Evolutionary conservation across 2,113 vertebrate species (phyloP), one percentile per base, ranked within the genome.

Genomic region (Helogale parvula): DNA sequence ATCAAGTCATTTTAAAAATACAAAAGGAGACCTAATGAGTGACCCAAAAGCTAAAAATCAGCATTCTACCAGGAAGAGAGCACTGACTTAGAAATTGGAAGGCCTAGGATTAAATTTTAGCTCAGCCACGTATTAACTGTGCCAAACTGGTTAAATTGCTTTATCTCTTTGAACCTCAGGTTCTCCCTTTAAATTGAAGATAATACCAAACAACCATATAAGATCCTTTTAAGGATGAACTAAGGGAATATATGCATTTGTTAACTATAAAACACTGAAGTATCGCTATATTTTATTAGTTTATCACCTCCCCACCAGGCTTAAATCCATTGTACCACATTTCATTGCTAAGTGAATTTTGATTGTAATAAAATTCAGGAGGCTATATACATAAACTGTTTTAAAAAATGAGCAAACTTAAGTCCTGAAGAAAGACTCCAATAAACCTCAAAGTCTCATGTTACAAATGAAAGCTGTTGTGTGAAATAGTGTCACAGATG

Each of bases 321-420:
- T 74, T 86, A 54, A 25, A 50, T 57, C 47, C 74, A 87, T 88
- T 87, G 92, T 31, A 82, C 71, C 66, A 79, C 41, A 94, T 72
- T 95, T 95, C 81, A 82, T 16, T 72, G 77, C 41, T 72, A 87
- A 71, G 35, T 79, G 76, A 95, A 91, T 57, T 79, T 38, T 50
- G n/a, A 93, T 66, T 88, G 1, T 50, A 90, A 33, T 94, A 93
- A 97, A 97, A 93, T 15, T 88, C 47, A 88, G 88, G 45, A 96
- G 88, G 69, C 23, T 88, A 94, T 91, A 93, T 38, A 63, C 45
- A 76, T 50, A 90, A 66, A 63, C 25, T 87, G 54, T 41, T 82
- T 29, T 84, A 97, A 76, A 13, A 54, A 27, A 21, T 94, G 66
- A 85, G 5, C 52, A 65, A 96, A 93, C 38, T 94, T n/a, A 88